Conservation (phyloP, 35 echinoderm and acorn worm genomes). For the Lytechinus variegatus region DNA sequence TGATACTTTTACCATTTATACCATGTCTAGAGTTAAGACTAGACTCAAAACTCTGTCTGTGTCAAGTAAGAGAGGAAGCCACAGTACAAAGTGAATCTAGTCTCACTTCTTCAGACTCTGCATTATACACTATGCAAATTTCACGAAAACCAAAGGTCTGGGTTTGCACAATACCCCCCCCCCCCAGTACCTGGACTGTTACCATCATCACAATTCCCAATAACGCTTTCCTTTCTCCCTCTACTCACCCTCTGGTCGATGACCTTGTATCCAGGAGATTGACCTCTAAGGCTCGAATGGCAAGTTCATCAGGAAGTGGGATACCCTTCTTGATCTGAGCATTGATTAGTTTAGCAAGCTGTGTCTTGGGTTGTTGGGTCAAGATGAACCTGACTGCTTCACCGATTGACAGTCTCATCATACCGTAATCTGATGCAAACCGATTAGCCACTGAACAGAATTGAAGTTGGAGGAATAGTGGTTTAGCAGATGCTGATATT, state of each 20-base stretch:
- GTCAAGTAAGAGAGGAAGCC: no score
- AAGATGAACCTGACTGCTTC: slow-evolving; percentile 83
- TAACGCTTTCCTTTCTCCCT: not conserved
- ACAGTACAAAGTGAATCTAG: no score
- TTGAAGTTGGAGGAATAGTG: not conserved
- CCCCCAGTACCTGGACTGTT: not conserved
- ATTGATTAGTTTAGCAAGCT: slow-evolving; percentile 83
- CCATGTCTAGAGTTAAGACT: no score
- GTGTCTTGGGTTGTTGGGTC: slow-evolving; percentile 83
- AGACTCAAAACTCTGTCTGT: no score
- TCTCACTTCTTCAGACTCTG: no score
- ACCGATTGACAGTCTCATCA: slow-evolving; percentile 93
- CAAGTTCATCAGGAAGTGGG: slow-evolving; percentile 84
- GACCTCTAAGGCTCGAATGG: slow-evolving; percentile 83
- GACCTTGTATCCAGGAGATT: slow-evolving; percentile 78
- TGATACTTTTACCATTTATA: no score
- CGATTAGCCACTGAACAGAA: slow-evolving; percentile 87
- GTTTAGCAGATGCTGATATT: not conserved
- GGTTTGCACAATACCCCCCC: no score
- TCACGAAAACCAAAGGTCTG: no score
- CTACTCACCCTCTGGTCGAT: slow-evolving; percentile 89
- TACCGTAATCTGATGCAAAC: slow-evolving; percentile 92
- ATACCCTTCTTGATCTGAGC: slow-evolving; percentile 75
- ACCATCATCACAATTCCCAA: not conserved
- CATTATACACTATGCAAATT: no score